Conservation (phyloP, 2,113 vertebrate species). For the Pangasianodon hypophthalmus region DNA sequence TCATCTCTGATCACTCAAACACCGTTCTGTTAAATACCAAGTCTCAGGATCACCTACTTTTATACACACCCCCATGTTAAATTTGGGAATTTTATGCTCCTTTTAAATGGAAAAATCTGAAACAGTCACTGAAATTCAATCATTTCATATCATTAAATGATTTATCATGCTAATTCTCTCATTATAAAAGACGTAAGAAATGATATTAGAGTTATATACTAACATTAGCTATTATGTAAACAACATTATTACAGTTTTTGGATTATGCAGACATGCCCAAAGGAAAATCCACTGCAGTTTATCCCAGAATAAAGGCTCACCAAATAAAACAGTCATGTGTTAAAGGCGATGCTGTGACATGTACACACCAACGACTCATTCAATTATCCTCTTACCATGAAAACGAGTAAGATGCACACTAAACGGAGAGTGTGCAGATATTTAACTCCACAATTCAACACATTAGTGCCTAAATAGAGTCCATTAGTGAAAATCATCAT, state of each 20-base stretch:
- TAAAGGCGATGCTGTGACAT: background rate
- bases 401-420: background rate
- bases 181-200: background rate
- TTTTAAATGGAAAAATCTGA: background rate
- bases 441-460: too few relatives aligned
- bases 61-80: background rate
- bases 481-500: background rate
- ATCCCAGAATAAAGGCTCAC: background rate
- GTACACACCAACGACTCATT: background rate
- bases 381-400: background rate
- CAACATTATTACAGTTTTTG: background rate
- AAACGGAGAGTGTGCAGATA: accelerated
- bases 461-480: background rate
- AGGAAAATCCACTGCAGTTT: background rate
- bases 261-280: background rate
- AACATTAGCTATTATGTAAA: background rate
- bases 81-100: background rate
- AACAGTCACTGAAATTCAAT: background rate
- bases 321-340: background rate
- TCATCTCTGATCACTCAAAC: background rate
- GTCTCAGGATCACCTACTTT: background rate
- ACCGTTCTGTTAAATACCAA: background rate
- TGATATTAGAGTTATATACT: background rate
- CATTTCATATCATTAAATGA: background rate
- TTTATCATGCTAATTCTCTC: background rate